A percentile compares a stretch with the other conserved stretches of the same genome.
Conservation (phyloP, 2,797 vertebrate species). For the Ctenopoma kingsleyae region DNA sequence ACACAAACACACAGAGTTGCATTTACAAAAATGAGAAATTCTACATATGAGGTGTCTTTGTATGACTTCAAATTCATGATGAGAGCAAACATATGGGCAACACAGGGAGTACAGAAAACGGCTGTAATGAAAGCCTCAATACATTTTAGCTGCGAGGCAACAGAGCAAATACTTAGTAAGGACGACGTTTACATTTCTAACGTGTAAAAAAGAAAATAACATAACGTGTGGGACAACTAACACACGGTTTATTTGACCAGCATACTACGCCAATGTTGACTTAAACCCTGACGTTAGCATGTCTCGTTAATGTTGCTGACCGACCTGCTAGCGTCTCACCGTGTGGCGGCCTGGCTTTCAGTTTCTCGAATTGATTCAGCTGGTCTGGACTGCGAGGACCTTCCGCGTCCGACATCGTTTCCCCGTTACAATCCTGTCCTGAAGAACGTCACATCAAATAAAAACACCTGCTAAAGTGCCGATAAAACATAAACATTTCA, state of each 20-base stretch:
- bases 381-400: constrained; percentile 75
- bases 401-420: constrained; percentile 80
- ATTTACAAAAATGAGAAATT: too few relatives aligned
- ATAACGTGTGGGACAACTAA: too few relatives aligned
- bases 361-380: constrained; percentile 91
- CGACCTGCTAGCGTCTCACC: constrained; percentile 85
- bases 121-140: background rate
- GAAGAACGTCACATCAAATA: constrained; percentile 50
- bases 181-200: background rate
- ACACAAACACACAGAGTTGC: too few relatives aligned
- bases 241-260: accelerated
- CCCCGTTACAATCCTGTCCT: constrained; percentile 47
- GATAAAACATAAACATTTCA: constrained; percentile 62
- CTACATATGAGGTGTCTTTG: too few relatives aligned
- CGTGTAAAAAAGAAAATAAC: too few relatives aligned
- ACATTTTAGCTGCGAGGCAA: background rate
- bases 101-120: background rate
- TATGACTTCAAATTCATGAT: too few relatives aligned
- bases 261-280: background rate
- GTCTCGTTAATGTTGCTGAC: constrained; percentile 73
- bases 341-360: constrained; percentile 88
- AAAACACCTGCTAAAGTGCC: constrained; percentile 56
- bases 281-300: constrained; percentile 46
- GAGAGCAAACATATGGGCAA: background rate
- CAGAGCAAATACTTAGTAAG: background rate